Evolutionary conservation across 2,888 invertebrate species (phyloP), one percentile per base, ranked within the genome.

Genomic region (Eudasyphora cyanicolor): DNA sequence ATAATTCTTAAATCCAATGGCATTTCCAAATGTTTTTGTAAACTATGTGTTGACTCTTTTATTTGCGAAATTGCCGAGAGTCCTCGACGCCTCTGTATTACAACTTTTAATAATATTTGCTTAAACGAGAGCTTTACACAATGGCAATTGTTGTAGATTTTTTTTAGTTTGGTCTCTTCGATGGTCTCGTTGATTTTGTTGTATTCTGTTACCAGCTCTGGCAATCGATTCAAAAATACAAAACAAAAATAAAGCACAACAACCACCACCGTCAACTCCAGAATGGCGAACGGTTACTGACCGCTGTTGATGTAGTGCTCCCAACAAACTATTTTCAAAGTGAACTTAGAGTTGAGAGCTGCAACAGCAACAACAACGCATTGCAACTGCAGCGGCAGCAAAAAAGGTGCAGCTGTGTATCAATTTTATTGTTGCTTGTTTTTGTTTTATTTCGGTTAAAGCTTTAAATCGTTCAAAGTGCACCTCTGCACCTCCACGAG

Each of bases 351-450:
- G n/a, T n/a, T n/a, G n/a, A n/a, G n/a, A n/a, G n/a, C n/a, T n/a
- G n/a, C 38, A 62, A 21, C n/a, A 19, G 32, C n/a, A 38, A 54
- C 62, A n/a, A n/a, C 32, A 27, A 27, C 2, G 54, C 54, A 54
- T 21, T 8, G 57, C 57, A 21, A 57, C 27, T 10, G 27, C 64
- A 35, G 38, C 67, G 42, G 67, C 35, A 12, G 42, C 76, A 84
- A 73, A 81, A 81, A 79, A 81, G 81, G 81, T 84, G 84, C 84
- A 84, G 84, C 78, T 81, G 84, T 84, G 84, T 76, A 84, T 62
- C 84, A 81, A 81, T 75, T 79, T 74, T 49, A 27, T 71, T 29
- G 38, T 32, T 27, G n/a, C n/a, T n/a, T n/a, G n/a, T n/a, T n/a
- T n/a, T n/a, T n/a, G n/a, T n/a, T 79, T 42, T 64, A 64, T 35